Evolutionary conservation across 2,888 invertebrate genomes (phyloP), one percentile per base, ranked within the genome.

Genomic region (Tetrapedia diversipes): DNA sequence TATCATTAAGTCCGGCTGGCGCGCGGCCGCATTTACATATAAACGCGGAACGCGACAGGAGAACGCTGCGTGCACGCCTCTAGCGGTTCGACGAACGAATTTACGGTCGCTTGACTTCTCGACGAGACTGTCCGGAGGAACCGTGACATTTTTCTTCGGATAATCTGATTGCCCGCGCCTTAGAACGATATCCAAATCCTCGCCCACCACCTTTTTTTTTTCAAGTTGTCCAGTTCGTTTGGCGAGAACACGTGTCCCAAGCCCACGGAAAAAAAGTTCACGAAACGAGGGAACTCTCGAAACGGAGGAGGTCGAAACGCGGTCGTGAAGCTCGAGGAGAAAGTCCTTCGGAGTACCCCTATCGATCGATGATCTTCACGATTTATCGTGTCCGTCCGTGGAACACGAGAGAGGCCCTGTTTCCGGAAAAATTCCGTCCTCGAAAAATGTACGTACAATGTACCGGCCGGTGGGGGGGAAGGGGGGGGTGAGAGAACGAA

Each of bases 21-120:
- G 73, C 29, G 73, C 51, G 24, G 63, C 14, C 19, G 45, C 67
- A 76, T 76, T 76, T 73, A 53, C 73, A 76, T 67, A 51, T 57
- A 67, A 76, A 67, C 76, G 76, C 49, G 45, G 39, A 37, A 39
- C 54, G 51, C 49, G 54, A 41, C 24, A 27, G 39, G 43, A 43
- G 27, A 53, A n/a, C 37, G 57, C n/a, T n/a, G n/a, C n/a, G 14
- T 11, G 22, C 57, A 37, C 37, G 11, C 54, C 47, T 54, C 64
- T 41, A 65, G 57, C 64, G 67, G 27, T 74, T 64, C 78, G 70
- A 70, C 60, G 77, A 70, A 74, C 74, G 63, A 70, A 68, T 78
- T 78, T 78, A 81, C 80, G 64, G 74, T 65, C 74, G 54, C 60
- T 74, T 70, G 70, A 69, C 78, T 80, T 78, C 64, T 57, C 67